Evolutionary conservation across 2,797 vertebrate species (phyloP), one percentile per base, ranked within the genome.

Genomic region (Lutjanus campechanus): DNA sequence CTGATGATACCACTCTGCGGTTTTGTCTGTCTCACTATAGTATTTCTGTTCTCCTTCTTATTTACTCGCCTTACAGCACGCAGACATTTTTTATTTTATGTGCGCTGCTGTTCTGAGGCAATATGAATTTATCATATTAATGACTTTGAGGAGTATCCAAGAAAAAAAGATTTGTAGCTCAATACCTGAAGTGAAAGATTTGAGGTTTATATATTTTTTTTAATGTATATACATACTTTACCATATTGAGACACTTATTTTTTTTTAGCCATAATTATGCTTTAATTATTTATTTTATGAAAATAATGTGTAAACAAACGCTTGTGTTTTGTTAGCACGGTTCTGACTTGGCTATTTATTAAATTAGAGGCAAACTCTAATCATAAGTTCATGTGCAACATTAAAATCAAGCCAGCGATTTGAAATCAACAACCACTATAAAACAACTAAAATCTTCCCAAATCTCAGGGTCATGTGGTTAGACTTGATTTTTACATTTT

Each of bases 91-190:
- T 88, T 83, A 88, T 90, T 88, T 77, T 72, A 85, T 77, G 75
- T 66, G 58, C 29, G 69, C 75, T 58, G 78, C 80, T 75, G 70
- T 54, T 49, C 67, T 60, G 0, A 73, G 1, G 71, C 20, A 88
- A 86, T 89, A 82, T 59, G 71, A 79, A 58, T 47, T 86, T 63
- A 78, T 86, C 91, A 89, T 83, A 36, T 85, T 87, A 87, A 92
- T 80, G 86, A 83, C 83, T 86, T 76, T 73, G 44, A 79, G 80
- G 86, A 88, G 86, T 88, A 82, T 82, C 81, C 54, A 80, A 86
- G 76, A 73, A 73, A 74, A 29, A 63, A 61, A 81, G 85, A 86
- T 91, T 91, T 85, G 86, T 83, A 25, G 73, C 72, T 73, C 5
- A 22, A 55, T 53, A 78, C 8, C 41, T 19, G 59, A 65, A 16